phyloP scores from a whole-genome alignment of 1,140 invertebrate species.

The Trachymyrmex cornetzi region DNA sequence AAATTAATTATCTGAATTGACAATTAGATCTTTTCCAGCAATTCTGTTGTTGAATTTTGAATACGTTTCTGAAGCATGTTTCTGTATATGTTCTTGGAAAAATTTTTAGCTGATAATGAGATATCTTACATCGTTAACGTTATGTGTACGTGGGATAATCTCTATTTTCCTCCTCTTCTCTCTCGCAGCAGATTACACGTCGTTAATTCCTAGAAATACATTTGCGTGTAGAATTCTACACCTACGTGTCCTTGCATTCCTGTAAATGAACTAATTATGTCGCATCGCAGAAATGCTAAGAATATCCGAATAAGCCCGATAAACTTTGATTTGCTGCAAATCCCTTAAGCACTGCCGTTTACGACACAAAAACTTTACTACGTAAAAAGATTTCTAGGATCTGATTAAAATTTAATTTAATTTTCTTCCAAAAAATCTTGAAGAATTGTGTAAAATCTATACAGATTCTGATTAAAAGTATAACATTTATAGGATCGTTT shows the following conservation, averaged over 20 bases:
- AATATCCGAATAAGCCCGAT: not conserved
- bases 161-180: conserved; percentile 7
- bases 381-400: not conserved
- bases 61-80: not conserved
- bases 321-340: not conserved
- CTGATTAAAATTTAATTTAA: not conserved
- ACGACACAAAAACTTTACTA: not conserved
- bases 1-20: not conserved
- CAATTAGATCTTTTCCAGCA: not conserved
- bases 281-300: not conserved
- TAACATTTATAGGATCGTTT: not conserved
- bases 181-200: not conserved
- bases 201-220: not conserved
- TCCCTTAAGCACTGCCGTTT: too few relatives aligned
- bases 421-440: not conserved
- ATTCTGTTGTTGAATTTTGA: not conserved
- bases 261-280: conserved; percentile 14
- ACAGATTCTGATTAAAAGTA: not conserved
- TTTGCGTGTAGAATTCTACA: not conserved
- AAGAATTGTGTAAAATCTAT: not conserved
- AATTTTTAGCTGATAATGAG: not conserved
- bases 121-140: not conserved
- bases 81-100: not conserved
- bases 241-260: conserved; percentile 16
- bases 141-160: not conserved